A percentile compares a stretch with the other conserved stretches of the same genome.
phyloP scores from a whole-genome alignment of 2,888 invertebrate species.

The Tiliacea aurago region DNA sequence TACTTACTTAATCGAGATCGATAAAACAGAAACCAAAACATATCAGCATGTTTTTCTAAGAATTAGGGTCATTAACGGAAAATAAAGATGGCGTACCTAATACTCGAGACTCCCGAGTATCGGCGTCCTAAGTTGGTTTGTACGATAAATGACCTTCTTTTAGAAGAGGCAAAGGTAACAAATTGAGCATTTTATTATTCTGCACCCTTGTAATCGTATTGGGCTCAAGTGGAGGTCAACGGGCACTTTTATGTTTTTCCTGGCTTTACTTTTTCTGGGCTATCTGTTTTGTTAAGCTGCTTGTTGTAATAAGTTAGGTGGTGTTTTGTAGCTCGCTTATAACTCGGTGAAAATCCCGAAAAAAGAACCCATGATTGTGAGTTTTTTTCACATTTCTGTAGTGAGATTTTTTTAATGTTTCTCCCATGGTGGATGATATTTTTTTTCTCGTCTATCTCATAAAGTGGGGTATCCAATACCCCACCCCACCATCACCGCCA shows the following conservation, averaged over 20 bases:
- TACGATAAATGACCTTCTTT: constrained; percentile 77
- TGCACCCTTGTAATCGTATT: constrained; percentile 83
- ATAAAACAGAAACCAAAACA: background rate
- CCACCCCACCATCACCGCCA: no score
- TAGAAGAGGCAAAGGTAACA: constrained; percentile 79
- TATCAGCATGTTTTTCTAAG: constrained; percentile 8
- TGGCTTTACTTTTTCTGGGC: constrained; percentile 30
- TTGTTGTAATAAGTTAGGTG: constrained; percentile 32
- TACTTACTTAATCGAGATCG: background rate
- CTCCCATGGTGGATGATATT: no score
- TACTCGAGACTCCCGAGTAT: constrained; percentile 62
- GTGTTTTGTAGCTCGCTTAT: constrained; percentile 16
- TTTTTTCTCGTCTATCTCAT: no score
- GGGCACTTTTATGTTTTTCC: constrained; percentile 66
- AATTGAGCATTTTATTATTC: constrained; percentile 87
- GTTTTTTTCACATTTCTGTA: background rate
- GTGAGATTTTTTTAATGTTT: no score
- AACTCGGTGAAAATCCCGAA: background rate
- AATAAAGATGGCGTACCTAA: constrained; percentile 57
- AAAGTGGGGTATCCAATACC: no score
- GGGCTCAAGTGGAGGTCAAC: constrained; percentile 70
- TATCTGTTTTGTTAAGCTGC: constrained; percentile 44
- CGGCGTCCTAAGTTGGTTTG: constrained; percentile 73
- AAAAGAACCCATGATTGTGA: background rate
- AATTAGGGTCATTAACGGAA: constrained; percentile 38